Evolutionary conservation across 2,888 invertebrate genomes (phyloP), one percentile per base, ranked within the genome.

Genomic region (Chamaedrilus cognettii): DNA sequence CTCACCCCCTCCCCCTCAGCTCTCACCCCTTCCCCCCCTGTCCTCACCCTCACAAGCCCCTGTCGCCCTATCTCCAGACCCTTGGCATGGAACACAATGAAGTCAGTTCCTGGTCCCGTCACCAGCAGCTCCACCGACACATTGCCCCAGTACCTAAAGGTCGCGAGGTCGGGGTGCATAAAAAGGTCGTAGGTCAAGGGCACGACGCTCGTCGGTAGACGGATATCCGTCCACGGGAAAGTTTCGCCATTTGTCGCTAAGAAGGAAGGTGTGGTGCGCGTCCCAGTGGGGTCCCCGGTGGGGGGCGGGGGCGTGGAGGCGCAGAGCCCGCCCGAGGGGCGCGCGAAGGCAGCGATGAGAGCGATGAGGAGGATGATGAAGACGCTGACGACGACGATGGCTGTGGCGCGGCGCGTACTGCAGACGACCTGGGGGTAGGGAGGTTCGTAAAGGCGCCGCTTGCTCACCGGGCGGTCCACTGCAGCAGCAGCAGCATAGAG

Each of bases 81-180:
- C 68, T 81, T 80, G 34, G 75, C 67, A 73, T 85, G 84, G 56
- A 85, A 76, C 1, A 84, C 79, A 28, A 85, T 72, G 68, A 79
- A 81, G 70, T 82, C 75, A 2, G 82, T 81, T 7, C 70, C 56
- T n/a, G n/a, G n/a, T 57, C 72, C 58, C 11, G 67, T 71, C 26
- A 80, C 77, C 56, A 68, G 55, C 28, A 80, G 70, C 34, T 69
- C 70, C 33, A 84, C 82, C 26, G 67, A 70, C 11, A 81, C 80
- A 66, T 80, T 85, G 90, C 96, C 96, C 87, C 90, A 90, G 62
- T 96, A 90, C 83, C 91, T 91, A 63, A 93, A 89, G 26, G 93
- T 93, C 57, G 94, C 93, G 65, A 96, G 87, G 84, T 96, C 95
- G 7, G 96, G 95, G 85, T 96, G 94, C 76, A 96, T 89, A 84